Evolutionary conservation across 1,140 invertebrate genomes (phyloP), one percentile per base, ranked within the genome.

Genomic region (Melanaphis sacchari): DNA sequence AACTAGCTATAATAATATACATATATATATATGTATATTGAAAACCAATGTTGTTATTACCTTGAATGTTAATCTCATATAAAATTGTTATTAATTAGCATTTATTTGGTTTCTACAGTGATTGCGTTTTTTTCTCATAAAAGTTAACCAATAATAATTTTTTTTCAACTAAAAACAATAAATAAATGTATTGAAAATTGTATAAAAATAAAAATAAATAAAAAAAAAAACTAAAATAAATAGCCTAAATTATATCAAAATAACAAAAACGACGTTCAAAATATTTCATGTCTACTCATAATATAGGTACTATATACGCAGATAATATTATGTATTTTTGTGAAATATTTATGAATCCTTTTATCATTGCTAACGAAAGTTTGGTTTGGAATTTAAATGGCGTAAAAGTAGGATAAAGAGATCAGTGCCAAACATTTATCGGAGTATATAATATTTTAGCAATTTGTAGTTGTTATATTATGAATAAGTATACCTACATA

Each of bases 351-450:
- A 82, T 40, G 81, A 82, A 40, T 82, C 36, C 38, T 82, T 82
- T 82, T 40, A 24, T 46, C 41, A 84, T 87, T 43, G 40, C 26
- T 11, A n/a, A 87, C 84, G 84, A n/a, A 87, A n/a, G 41, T 87
- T 43, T 4, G 26, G 84, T n/a, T n/a, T 46, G 24, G 38, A 85
- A 85, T 85, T 85, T 85, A 40, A 85, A 40, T 43, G 40, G 24
- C 84, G 15, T 31, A 41, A 87, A 85, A 87, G 84, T 46, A 87
- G 40, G 41, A 41, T 87, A 46, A 43, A 43, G 59, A 87, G 26
- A 87, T 87, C 84, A n/a, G 84, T 87, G 84, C 84, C 84, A 43
- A 40, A 40, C 24, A 26, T 41, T 84, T 84, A 41, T 84, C 38
- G 82, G 26, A 41, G 24, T 84, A 84, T 41, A 76, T 76, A 76